Evolutionary conservation across 2,888 invertebrate species (phyloP).

Genomic region (Heliconius ethilla): DNA sequence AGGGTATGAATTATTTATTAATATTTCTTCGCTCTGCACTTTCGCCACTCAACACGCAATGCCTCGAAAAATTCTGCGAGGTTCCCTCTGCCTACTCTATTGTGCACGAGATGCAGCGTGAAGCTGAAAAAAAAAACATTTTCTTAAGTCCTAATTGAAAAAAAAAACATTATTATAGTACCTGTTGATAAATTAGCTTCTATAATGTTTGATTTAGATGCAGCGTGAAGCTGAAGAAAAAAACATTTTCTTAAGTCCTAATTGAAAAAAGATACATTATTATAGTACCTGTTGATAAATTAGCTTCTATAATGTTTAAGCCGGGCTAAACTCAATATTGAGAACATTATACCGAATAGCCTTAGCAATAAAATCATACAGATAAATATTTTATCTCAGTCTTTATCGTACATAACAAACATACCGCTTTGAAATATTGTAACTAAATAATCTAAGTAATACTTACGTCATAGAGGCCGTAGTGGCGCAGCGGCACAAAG

Average conservation of each 20-base stretch:
- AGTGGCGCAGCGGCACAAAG: too few relatives aligned
- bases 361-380: background rate
- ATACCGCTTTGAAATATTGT: background rate
- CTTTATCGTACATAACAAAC: conserved; percentile 7
- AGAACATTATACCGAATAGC: conserved; percentile 8
- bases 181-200: background rate
- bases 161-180: background rate
- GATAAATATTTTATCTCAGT: conserved; percentile 9
- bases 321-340: background rate
- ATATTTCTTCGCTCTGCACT: too few relatives aligned
- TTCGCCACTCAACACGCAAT: too few relatives aligned
- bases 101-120: background rate
- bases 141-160: background rate
- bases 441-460: background rate
- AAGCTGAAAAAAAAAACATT: background rate
- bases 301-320: background rate
- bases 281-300: background rate
- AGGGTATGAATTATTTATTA: too few relatives aligned
- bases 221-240: background rate
- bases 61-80: too few relatives aligned
- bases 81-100: background rate
- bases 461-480: background rate
- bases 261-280: background rate
- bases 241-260: background rate
- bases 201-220: background rate